Base-by-base conservation (phyloP, 2,113 vertebrate genomes). In the Muscicapa adusta region DNA sequence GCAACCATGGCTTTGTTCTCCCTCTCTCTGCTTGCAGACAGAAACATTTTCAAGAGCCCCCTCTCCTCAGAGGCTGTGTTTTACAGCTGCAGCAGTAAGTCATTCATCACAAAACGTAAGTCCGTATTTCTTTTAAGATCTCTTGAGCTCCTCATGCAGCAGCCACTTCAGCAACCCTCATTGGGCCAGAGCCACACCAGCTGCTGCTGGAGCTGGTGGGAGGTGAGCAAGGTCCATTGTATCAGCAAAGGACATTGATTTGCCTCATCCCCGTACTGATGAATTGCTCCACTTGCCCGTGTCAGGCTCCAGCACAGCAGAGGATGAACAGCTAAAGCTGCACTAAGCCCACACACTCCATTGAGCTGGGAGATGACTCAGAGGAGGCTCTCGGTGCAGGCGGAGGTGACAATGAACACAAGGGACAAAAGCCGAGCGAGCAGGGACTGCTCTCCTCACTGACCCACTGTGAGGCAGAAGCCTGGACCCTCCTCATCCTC, bases 341-440 rank as follows among this genome's bases (percentile, higher is more conserved):
- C 18, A 8, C 36, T 77, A 25, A 96, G 86, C 96, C 96, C 95
- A 97, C 95, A 84, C 94, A 57, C 92, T 90, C 42, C 83, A 43
- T 2, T 70, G 16, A 73, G 83, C 82, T 5, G 1, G 79, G 54
- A 81, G 94, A 91, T 96, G 96, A 97, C 93, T 96, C 96, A 96
- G 86, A 25, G 1, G 4, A 26, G 63, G 91, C 77, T 85, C 84
- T 42, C 9, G 0, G 6, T 34, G 88, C 38, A 7, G 95, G 79
- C 2, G 76, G 85, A 84, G 94, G 72, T 74, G 92, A 77, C 1
- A 23, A 33, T 42, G 86, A 81, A 62, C 29, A 2, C 20, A 13
- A 65, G 85, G 74, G 74, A 62, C 20, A 7, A 50, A 63, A 74
- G 23, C 34, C 0, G 2, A 42, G 48, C 0, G 7, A 54, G 82